Percentiles rank a stretch among this genome's conserved stretches.
Evolutionary conservation across 2,113 vertebrate genomes (phyloP).

Genomic region (Antidorcas marsupialis): DNA sequence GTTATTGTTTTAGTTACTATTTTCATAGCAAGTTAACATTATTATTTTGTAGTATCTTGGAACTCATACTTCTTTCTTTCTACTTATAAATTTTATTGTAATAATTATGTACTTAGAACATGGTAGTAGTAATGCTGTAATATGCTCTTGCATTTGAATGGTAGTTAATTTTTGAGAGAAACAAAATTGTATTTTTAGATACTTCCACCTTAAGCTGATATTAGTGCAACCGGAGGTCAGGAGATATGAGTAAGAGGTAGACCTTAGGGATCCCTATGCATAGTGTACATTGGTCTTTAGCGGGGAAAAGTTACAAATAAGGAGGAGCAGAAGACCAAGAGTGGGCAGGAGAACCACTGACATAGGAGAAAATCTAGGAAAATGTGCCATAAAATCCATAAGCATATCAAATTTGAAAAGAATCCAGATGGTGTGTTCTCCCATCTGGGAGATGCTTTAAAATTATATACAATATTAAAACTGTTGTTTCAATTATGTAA

Average conservation of each 20-base stretch:
- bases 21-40: not conserved
- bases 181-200: conserved; percentile 8
- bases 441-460: conserved; percentile 44
- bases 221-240: not conserved
- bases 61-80: not conserved
- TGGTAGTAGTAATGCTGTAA: not conserved
- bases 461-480: conserved; percentile 46
- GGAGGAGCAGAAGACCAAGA: not conserved
- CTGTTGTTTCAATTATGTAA: conserved; percentile 49
- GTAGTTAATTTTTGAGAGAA: conserved; percentile 10
- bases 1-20: conserved; percentile 18
- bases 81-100: not conserved
- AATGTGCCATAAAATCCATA: conserved; percentile 14
- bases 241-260: not conserved
- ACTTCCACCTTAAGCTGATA: not conserved
- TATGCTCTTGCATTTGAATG: conserved; percentile 8
- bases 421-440: conserved; percentile 49
- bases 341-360: not conserved
- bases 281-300: not conserved
- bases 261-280: not conserved
- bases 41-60: not conserved
- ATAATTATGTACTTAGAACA: not conserved
- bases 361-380: conserved; percentile 21
- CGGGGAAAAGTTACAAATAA: not conserved
- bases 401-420: conserved; percentile 52